Base-by-base conservation (phyloP, 2,113 vertebrate genomes). In the Colossoma macropomum region DNA sequence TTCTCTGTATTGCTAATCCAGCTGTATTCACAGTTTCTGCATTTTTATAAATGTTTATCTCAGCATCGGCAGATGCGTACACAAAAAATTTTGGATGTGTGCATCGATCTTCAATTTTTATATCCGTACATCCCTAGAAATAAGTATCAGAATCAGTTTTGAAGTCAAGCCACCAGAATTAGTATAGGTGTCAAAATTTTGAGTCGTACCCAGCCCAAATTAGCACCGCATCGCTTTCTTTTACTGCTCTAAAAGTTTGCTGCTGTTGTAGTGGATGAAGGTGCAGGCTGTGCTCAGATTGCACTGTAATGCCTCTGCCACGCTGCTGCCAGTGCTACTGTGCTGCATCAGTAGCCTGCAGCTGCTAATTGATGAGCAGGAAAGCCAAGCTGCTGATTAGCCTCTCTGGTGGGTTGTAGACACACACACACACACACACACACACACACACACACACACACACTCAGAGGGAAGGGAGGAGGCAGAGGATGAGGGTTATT, bases 331-430 rank as follows among this genome's bases (percentile, higher is more conserved):
- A 63, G 54, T 11, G 12, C 38, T 16, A n/a, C 70, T 74, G n/a
- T n/a, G 77, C 78, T n/a, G 38, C 76, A 75, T 82, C 80, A 79
- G 84, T 70, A 75, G 38, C 15, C 52, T 21, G 25, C 62, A 34
- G 80, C 28, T 30, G 66, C 30, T 80, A 80, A 86, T 77, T 76
- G 68, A 38, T 80, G 34, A 86, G 60, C 30, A 48, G 30, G 60
- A 41, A 86, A 74, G 30, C 63, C 38, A 28, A 68, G 41, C 52
- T 76, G 81, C 72, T 70, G 85, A 50, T 86, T 86, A 75, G 66
- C 76, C 74, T 56, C 65, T 83, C 74, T 19, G 27, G 60, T 54
- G 41, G 19, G 5, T n/a, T 27, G 11, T 13, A 62, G 6, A 72
- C 52, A 52, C 63, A 23, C 45, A 30, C 19, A 59, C 30, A 59